A percentile compares a stretch with the other conserved stretches of the same genome.
phyloP scores from a whole-genome alignment of 2,888 invertebrate genomes.

The Lymantria dispar region DNA sequence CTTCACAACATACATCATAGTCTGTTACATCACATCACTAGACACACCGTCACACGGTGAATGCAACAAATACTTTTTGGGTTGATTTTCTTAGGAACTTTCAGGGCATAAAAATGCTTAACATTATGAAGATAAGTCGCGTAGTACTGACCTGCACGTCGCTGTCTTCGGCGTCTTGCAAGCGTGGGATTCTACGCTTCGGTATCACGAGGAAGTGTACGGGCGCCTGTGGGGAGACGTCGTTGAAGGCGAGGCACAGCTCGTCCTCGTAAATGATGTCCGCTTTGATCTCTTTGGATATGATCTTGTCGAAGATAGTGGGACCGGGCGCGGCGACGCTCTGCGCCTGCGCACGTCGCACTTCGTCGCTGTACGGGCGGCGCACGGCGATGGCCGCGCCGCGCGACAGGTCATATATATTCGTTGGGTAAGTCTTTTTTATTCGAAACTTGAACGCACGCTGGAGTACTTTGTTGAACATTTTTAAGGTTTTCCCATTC shows the following conservation, averaged over 20 bases:
- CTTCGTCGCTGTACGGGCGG: slow-evolving; percentile 71
- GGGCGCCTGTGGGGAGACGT: slow-evolving; percentile 91
- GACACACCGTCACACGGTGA: too few relatives aligned
- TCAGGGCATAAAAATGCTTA: too few relatives aligned
- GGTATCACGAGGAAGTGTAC: slow-evolving; percentile 93
- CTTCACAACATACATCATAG: too few relatives aligned
- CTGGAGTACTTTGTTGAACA: slow-evolving; percentile 76
- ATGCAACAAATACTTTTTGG: too few relatives aligned
- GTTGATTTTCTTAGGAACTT: too few relatives aligned
- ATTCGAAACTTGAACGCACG: slow-evolving; percentile 70
- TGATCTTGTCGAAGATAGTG: slow-evolving; percentile 90
- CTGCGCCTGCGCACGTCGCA: slow-evolving; percentile 62
- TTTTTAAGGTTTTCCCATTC: slow-evolving; percentile 43
- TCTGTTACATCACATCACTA: too few relatives aligned
- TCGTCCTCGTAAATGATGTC: slow-evolving; percentile 93
- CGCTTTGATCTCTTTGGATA: slow-evolving; percentile 89
- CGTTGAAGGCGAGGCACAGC: slow-evolving; percentile 90
- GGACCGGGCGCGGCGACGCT: slow-evolving; percentile 58
- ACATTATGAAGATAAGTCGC: too few relatives aligned
- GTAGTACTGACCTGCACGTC: slow-evolving; percentile 81
- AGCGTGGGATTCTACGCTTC: slow-evolving; percentile 85
- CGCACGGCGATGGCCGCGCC: slow-evolving; percentile 65
- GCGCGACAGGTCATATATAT: slow-evolving; percentile 70
- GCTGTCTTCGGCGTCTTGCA: slow-evolving; percentile 82
- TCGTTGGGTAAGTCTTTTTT: slow-evolving; percentile 72